phyloP scores from a whole-genome alignment of 2,113 vertebrate genomes.

The Propithecus coquereli region DNA sequence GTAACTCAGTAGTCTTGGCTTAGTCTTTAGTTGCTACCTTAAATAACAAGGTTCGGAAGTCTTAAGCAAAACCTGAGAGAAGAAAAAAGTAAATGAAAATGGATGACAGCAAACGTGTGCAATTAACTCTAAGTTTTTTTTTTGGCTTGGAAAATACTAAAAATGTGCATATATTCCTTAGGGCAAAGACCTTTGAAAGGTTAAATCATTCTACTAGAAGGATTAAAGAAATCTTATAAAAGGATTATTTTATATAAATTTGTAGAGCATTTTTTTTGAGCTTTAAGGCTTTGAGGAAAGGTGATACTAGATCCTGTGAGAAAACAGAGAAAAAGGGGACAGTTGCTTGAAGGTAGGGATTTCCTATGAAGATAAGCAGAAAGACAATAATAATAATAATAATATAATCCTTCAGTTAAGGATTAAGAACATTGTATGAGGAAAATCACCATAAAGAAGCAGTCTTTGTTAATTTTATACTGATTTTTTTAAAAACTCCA shows the following conservation, averaged over 20 bases:
- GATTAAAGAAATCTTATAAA: conserved; percentile 3
- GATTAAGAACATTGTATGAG: neutral
- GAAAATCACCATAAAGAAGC: neutral
- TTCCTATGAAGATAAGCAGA: neutral
- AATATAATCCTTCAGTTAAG: neutral
- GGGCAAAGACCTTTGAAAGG: neutral
- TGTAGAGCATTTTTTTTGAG: neutral
- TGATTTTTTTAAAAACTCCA: neutral
- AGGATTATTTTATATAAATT: neutral
- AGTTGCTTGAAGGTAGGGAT: neutral
- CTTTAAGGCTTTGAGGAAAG: neutral
- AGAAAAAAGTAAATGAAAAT: neutral
- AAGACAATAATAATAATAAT: conserved; percentile 7
- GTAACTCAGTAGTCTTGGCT: neutral
- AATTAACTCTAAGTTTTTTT: neutral
- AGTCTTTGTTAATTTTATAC: neutral
- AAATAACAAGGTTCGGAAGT: neutral
- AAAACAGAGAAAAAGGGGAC: neutral
- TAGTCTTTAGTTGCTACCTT: neutral
- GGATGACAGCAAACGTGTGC: neutral
- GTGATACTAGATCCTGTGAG: neutral
- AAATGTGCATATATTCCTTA: neutral
- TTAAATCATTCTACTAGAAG: neutral
- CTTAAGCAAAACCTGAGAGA: neutral
- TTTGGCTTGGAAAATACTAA: neutral